phyloP scores from a whole-genome alignment of 2,888 invertebrate genomes.

The Acrocyrtus sp. region DNA sequence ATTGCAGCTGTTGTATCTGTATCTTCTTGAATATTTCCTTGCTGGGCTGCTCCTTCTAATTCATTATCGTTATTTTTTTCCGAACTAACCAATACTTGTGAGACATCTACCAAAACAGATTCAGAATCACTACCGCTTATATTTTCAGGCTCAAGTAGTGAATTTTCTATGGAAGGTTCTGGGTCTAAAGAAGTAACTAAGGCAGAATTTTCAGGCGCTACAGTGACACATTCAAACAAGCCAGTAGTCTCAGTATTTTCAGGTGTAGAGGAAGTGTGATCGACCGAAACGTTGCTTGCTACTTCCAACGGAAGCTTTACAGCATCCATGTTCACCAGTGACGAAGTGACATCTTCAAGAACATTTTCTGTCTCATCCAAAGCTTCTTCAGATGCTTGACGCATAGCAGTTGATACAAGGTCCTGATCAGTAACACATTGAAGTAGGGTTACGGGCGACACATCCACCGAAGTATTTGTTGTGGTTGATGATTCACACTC shows the following conservation, averaged over 20 bases:
- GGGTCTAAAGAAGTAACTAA: too few relatives aligned
- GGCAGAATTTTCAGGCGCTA: too few relatives aligned
- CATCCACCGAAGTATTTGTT: not conserved
- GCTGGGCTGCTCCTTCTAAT: too few relatives aligned
- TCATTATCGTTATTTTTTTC: too few relatives aligned
- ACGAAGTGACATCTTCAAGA: conserved; percentile 12
- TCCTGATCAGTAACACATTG: conserved; percentile 5
- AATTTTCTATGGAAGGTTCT: too few relatives aligned
- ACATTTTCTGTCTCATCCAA: not conserved
- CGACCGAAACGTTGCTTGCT: not conserved
- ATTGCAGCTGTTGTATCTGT: too few relatives aligned
- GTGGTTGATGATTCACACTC: conserved; percentile 18
- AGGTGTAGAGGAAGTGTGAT: not conserved
- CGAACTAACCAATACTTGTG: too few relatives aligned
- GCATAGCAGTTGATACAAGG: not conserved
- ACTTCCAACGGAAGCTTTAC: not conserved
- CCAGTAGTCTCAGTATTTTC: not conserved
- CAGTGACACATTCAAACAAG: too few relatives aligned
- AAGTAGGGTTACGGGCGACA: not conserved
- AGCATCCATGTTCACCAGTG: conserved; percentile 8
- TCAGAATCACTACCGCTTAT: too few relatives aligned
- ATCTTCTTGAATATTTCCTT: too few relatives aligned
- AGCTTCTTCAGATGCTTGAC: not conserved
- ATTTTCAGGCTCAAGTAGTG: too few relatives aligned
- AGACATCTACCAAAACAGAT: too few relatives aligned